Evolutionary conservation across 2,797 vertebrate species (phyloP).

Genomic region (Enteromius mattozi): DNA sequence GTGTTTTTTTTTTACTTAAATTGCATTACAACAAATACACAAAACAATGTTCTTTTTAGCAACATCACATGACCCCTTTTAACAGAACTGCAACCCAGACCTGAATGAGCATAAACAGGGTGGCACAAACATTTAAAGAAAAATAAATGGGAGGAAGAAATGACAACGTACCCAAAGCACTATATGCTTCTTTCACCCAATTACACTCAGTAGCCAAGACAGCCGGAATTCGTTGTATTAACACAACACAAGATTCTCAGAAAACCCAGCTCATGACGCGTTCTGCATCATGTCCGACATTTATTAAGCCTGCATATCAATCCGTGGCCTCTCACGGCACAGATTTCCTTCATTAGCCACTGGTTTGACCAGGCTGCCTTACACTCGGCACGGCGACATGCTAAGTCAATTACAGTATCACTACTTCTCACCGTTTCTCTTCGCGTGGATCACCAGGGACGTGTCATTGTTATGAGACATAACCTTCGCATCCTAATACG

Average conservation of each 20-base stretch:
- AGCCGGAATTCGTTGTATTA: not conserved
- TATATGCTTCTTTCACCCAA: slow-evolving; percentile 56
- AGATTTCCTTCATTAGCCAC: slow-evolving; percentile 51
- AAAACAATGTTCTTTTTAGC: no score
- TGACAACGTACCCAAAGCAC: slow-evolving; percentile 13
- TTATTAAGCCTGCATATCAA: slow-evolving; percentile 53
- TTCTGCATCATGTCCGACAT: slow-evolving; percentile 51
- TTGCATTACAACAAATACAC: no score
- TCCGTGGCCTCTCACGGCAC: slow-evolving; percentile 32
- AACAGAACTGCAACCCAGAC: not conserved
- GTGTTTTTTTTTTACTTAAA: no score
- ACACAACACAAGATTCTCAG: slow-evolving; percentile 24
- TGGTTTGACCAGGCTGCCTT: slow-evolving; percentile 21
- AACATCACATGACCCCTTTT: not conserved
- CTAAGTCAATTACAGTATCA: slow-evolving; percentile 25
- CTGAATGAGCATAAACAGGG: not conserved
- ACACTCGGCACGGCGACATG: slow-evolving; percentile 16
- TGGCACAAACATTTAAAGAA: slow-evolving; percentile 45
- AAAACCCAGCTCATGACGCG: not conserved
- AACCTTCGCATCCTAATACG: slow-evolving; percentile 48
- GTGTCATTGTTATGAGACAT: slow-evolving; percentile 36
- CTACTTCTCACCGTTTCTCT: slow-evolving; percentile 19
- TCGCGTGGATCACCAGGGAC: slow-evolving; percentile 36
- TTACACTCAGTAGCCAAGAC: slow-evolving; percentile 42
- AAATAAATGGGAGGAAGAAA: slow-evolving; percentile 44